Evolutionary conservation across 2,888 invertebrate genomes (phyloP).

Genomic region (Hemistola chrysoprasaria): DNA sequence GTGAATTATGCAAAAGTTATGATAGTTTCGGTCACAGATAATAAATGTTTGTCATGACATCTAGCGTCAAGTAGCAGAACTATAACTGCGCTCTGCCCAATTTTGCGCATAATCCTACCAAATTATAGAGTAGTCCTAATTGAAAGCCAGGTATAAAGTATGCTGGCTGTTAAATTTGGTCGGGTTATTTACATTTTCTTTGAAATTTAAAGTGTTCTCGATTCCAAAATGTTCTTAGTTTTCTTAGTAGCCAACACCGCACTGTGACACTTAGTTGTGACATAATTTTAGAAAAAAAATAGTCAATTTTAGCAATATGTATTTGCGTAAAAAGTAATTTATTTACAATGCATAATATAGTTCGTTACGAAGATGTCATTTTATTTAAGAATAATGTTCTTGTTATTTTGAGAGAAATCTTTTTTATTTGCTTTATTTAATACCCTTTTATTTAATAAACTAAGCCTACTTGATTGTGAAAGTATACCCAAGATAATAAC

Average conservation of each 20-base stretch:
- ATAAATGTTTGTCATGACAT: no score
- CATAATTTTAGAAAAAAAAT: slow-evolving; percentile 42
- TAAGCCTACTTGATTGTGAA: slow-evolving; percentile 23
- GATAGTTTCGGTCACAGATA: no score
- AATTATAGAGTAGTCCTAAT: slow-evolving; percentile 27
- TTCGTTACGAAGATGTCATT: slow-evolving; percentile 4
- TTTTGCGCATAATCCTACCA: slow-evolving; percentile 51
- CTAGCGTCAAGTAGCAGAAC: slow-evolving; percentile 31
- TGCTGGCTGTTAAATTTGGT: slow-evolving; percentile 24
- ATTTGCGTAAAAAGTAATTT: slow-evolving; percentile 2
- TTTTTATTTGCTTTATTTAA: slow-evolving; percentile 28
- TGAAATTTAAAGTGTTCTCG: slow-evolving; percentile 38
- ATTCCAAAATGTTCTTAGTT: slow-evolving; percentile 45
- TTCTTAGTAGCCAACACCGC: no score
- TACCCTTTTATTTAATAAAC: slow-evolving; percentile 12
- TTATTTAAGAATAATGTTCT: slow-evolving; percentile 5
- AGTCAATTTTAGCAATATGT: slow-evolving; percentile 31
- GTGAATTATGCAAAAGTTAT: no score
- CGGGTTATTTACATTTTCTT: slow-evolving; percentile 44
- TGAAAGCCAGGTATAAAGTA: background rate
- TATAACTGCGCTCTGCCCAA: slow-evolving; percentile 1
- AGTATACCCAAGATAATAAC: no score
- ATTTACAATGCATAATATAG: slow-evolving; percentile 6
- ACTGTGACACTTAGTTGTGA: slow-evolving; percentile 45
- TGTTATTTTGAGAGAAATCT: slow-evolving; percentile 31